Evolutionary conservation across 2,797 vertebrate species (phyloP).

Genomic region (Catamblyrhynchus diadema): DNA sequence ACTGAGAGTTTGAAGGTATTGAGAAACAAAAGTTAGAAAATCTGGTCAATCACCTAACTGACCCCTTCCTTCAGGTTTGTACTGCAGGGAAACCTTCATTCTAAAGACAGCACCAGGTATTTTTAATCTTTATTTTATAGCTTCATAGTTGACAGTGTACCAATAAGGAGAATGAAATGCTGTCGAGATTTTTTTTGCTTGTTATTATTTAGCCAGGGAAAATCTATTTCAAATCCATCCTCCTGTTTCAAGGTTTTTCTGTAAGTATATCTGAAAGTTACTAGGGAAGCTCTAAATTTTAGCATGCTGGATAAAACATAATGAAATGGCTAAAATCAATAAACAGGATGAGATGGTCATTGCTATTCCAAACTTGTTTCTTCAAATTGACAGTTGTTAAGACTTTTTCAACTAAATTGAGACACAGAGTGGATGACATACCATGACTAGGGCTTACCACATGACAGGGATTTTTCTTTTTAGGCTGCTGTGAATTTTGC

Average conservation of each 20-base stretch:
- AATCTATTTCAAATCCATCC: neutral
- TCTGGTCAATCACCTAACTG: neutral
- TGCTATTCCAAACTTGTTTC: slow-evolving; percentile 32
- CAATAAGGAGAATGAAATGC: neutral
- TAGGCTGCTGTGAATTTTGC: neutral
- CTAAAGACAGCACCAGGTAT: neutral
- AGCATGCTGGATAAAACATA: slow-evolving; percentile 24
- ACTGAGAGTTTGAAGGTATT: neutral
- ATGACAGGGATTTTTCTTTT: neutral
- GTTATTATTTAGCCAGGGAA: neutral
- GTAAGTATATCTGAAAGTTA: neutral
- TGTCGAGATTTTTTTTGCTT: neutral
- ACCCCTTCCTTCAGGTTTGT: neutral
- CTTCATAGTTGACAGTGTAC: neutral
- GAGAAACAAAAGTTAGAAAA: neutral
- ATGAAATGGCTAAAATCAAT: slow-evolving; percentile 56
- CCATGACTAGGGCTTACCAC: neutral
- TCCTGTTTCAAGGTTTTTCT: neutral
- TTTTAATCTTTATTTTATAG: neutral
- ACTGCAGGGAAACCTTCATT: neutral
- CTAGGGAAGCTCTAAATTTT: neutral
- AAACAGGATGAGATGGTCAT: neutral
- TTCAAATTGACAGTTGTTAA: slow-evolving; percentile 37
- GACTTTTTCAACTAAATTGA: slow-evolving; percentile 41
- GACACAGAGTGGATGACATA: neutral